Conservation (phyloP, 2,888 invertebrate genomes). For the Drosophila nr. perissopoda region DNA sequence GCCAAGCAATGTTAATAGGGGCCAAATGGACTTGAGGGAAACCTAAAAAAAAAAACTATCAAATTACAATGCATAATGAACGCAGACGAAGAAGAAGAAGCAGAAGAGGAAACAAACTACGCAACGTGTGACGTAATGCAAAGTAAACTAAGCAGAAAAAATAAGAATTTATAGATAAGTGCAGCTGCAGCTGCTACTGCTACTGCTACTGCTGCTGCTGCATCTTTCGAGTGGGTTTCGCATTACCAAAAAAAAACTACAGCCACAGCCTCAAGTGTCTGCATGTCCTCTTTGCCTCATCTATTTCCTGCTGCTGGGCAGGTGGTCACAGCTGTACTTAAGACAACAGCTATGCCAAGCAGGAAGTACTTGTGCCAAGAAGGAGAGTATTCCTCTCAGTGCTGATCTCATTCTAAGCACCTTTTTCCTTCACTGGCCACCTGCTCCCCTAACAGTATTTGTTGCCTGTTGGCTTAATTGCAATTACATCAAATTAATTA, state of each 20-base stretch:
- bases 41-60: conserved; percentile 54
- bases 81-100: conserved; percentile 13
- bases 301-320: conserved; percentile 46
- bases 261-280: conserved; percentile 43
- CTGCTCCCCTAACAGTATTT: background rate
- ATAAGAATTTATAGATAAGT: conserved; percentile 20
- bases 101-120: conserved; percentile 33
- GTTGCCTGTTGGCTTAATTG: conserved; percentile 7
- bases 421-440: background rate
- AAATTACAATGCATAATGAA: conserved; percentile 51
- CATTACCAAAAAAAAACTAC: conserved; percentile 35
- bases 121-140: conserved; percentile 55
- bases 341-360: conserved; percentile 2
- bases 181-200: conserved; percentile 26
- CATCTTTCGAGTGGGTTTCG: conserved; percentile 46
- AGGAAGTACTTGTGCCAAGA: conserved; percentile 44
- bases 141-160: conserved; percentile 10
- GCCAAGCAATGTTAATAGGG: conserved; percentile 61
- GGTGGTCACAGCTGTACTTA: conserved; percentile 29
- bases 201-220: conserved; percentile 28
- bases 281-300: conserved; percentile 20
- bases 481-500: conserved; percentile 28
- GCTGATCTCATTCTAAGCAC: conserved; percentile 13
- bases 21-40: conserved; percentile 63
- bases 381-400: conserved; percentile 7